A percentile compares a stretch with the other conserved stretches of the same genome.
phyloP scores from a whole-genome alignment of 1,140 invertebrate genomes.

The Pseudomyrmex gracilis region DNA sequence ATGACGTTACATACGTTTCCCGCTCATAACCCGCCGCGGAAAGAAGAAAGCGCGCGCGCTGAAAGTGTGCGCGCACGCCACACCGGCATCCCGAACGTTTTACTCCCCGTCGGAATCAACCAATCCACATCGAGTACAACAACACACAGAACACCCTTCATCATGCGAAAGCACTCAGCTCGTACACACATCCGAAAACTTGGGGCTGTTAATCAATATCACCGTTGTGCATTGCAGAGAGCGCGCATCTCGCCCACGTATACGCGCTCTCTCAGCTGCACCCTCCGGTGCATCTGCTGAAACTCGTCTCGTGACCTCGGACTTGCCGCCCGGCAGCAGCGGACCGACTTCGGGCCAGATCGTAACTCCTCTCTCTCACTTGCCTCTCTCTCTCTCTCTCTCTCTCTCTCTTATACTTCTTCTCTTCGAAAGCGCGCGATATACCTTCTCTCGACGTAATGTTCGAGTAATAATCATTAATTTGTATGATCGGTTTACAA shows the following conservation, averaged over 20 bases:
- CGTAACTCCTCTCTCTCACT: not conserved
- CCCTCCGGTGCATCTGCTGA: not conserved
- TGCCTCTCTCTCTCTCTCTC: too few species aligned
- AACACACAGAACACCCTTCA: conserved; percentile 24
- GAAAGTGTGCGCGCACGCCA: conserved; percentile 17
- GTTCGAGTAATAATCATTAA: conserved; percentile 66
- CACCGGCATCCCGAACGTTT: conserved; percentile 2
- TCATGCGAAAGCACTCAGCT: conserved; percentile 42
- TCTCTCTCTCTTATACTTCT: not conserved
- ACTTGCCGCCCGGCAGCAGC: not conserved
- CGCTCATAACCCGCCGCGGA: not conserved
- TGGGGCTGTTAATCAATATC: conserved; percentile 68
- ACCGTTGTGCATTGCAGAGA: conserved; percentile 51
- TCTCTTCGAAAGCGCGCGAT: not conserved
- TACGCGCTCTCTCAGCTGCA: not conserved
- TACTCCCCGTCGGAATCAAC: conserved; percentile 22
- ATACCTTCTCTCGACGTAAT: conserved; percentile 32
- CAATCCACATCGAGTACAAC: conserved; percentile 11
- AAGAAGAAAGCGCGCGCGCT: conserved; percentile 10
- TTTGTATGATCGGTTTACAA: conserved; percentile 69
- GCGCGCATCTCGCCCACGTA: conserved; percentile 34
- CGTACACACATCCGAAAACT: conserved; percentile 47
- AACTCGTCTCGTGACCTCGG: conserved; percentile 8
- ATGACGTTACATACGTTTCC: conserved; percentile 6
- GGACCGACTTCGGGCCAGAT: conserved; percentile 23